Evolutionary conservation across 92 coral and sea anemone species (phyloP).

Genomic region (Epizoanthus rinbou): DNA sequence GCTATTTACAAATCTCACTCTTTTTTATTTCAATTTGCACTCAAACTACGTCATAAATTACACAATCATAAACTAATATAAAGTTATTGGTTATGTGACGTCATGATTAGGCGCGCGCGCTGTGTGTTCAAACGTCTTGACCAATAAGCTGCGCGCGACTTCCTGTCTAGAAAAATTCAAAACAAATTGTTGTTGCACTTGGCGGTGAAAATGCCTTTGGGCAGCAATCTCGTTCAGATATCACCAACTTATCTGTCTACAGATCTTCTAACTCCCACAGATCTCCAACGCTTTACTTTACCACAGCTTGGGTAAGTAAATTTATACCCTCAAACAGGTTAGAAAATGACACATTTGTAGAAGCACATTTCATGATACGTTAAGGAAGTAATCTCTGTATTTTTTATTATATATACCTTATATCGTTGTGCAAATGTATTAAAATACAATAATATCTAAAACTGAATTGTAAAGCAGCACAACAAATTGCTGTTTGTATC

Average conservation of each 20-base stretch:
- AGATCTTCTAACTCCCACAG: constrained; percentile 34
- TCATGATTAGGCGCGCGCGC: constrained; percentile 15
- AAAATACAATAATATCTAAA: no score
- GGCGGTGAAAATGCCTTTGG: background rate
- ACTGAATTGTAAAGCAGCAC: no score
- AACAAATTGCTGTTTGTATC: no score
- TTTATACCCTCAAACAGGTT: background rate
- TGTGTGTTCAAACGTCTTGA: background rate
- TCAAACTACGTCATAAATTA: no score
- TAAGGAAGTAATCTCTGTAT: no score
- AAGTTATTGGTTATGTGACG: constrained; percentile 10
- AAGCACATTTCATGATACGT: background rate
- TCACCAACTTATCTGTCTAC: constrained; percentile 36
- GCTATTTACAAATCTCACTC: no score
- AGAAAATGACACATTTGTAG: background rate
- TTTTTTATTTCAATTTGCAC: no score
- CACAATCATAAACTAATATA: background rate
- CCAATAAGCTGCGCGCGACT: constrained; percentile 18
- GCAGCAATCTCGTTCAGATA: background rate
- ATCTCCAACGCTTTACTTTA: constrained; percentile 26
- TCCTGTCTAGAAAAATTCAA: background rate
- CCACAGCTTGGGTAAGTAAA: constrained; percentile 37
- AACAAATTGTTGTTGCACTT: background rate
- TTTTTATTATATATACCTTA: no score
- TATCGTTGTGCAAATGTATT: no score